Percentiles rank a stretch among this genome's conserved stretches.
Evolutionary conservation across 2,888 invertebrate species (phyloP).

Genomic region (Nipponacmea schrenckii): DNA sequence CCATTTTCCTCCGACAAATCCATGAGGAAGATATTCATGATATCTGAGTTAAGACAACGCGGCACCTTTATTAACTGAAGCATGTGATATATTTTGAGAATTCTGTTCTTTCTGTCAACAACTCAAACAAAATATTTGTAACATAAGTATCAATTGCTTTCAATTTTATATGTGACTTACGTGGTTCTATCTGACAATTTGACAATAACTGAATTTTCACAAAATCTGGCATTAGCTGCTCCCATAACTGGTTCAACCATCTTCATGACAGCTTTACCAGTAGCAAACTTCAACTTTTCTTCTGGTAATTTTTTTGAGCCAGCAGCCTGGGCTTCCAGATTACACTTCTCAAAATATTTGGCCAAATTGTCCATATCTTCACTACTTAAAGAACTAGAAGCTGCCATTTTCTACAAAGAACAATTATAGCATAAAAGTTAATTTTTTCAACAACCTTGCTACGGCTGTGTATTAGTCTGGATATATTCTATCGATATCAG

Average conservation of each 20-base stretch:
- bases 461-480: too few relatives aligned
- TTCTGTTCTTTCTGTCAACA: too few relatives aligned
- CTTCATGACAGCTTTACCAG: constrained; percentile 1
- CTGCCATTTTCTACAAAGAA: neutral
- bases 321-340: neutral
- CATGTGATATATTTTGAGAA: too few relatives aligned
- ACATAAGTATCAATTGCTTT: too few relatives aligned
- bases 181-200: constrained; percentile 1
- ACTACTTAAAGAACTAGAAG: neutral
- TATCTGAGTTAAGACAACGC: too few relatives aligned
- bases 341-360: neutral
- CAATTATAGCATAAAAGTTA: too few relatives aligned
- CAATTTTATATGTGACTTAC: neutral
- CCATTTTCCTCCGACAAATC: too few relatives aligned
- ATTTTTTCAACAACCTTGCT: too few relatives aligned
- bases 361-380: neutral
- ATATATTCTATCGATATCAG: too few relatives aligned
- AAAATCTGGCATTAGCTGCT: neutral
- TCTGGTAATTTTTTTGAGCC: neutral
- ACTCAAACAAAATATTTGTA: too few relatives aligned
- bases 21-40: too few relatives aligned
- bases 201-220: neutral
- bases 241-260: constrained; percentile 4
- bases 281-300: neutral
- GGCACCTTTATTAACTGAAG: too few relatives aligned